A percentile compares a stretch with the other conserved stretches of the same genome.
phyloP scores from a whole-genome alignment of 2,797 vertebrate species.

The Malacoctenus gilli region DNA sequence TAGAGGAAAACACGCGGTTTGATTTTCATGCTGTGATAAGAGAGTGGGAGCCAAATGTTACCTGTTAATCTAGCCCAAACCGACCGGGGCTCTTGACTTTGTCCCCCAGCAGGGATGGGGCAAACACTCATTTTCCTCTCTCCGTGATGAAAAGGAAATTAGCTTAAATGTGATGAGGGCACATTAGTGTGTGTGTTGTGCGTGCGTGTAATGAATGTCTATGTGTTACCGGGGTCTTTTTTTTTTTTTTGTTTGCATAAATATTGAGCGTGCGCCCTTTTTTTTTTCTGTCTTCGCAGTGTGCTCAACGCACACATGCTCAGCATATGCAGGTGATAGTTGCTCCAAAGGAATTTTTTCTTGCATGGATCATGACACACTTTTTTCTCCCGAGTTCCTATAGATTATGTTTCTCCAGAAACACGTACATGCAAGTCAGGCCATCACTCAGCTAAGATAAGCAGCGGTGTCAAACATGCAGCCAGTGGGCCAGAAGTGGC shows the following conservation, averaged over 20 bases:
- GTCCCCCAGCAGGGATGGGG: constrained; percentile 83
- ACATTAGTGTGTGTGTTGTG: constrained; percentile 71
- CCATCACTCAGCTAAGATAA: constrained; percentile 9
- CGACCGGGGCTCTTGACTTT: constrained; percentile 83
- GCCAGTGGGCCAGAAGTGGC: no score
- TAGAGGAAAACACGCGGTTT: constrained; percentile 88
- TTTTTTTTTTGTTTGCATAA: background rate
- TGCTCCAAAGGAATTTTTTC: constrained; percentile 56
- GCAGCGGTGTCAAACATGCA: no score
- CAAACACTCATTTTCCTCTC: constrained; percentile 84
- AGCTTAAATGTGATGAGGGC: constrained; percentile 81
- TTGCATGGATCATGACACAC: constrained; percentile 53
- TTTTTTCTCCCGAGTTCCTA: constrained; percentile 23
- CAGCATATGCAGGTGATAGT: constrained; percentile 61
- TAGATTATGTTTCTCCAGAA: constrained; percentile 12
- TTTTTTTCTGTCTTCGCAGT: constrained; percentile 26
- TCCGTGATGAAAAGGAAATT: constrained; percentile 83
- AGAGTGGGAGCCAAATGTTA: constrained; percentile 90
- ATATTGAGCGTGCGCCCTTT: background rate
- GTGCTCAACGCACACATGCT: constrained; percentile 40
- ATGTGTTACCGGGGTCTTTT: constrained; percentile 29
- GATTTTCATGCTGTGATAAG: constrained; percentile 93
- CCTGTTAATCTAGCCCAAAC: constrained; percentile 84
- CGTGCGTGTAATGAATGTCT: constrained; percentile 59
- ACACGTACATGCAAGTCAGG: no score